Conservation (phyloP, 2,113 vertebrate genomes). For the Verasper variegatus region DNA sequence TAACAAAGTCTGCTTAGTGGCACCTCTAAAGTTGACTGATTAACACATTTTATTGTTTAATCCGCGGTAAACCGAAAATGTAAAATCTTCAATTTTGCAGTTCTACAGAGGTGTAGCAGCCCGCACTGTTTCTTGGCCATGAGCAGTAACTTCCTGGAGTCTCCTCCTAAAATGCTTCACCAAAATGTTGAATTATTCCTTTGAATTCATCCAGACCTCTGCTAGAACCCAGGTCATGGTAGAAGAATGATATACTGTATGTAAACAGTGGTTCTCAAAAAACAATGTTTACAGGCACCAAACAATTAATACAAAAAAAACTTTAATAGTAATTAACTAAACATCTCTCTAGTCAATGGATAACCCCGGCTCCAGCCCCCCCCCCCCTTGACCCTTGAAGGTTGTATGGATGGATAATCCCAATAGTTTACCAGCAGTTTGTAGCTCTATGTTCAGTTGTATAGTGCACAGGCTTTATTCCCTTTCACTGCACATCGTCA, state of each 20-base stretch:
- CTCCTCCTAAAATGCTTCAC: not conserved
- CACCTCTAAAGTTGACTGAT: not conserved
- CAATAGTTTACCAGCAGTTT: not conserved
- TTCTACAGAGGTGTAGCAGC: too few species aligned
- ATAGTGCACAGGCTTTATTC: not conserved
- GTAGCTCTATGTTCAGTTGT: not conserved
- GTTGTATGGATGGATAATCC: too few species aligned
- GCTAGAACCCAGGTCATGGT: not conserved
- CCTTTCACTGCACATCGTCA: not conserved
- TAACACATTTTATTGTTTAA: not conserved
- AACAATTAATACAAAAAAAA: not conserved
- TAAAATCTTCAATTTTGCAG: not conserved
- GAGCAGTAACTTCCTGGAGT: not conserved
- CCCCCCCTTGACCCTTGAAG: too few species aligned
- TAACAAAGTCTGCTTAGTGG: not conserved
- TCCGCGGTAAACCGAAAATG: not conserved
- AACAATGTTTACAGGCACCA: not conserved
- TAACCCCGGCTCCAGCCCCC: too few species aligned
- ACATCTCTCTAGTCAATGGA: not conserved
- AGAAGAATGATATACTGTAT: not conserved
- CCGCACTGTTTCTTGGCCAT: not conserved
- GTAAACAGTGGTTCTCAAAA: not conserved
- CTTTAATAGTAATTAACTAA: not conserved
- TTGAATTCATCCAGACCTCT: not conserved
- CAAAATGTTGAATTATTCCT: not conserved